Percentiles rank a stretch among this genome's conserved stretches.
Evolutionary conservation across 2,888 invertebrate genomes (phyloP).

Genomic region (Lithosia quadra): DNA sequence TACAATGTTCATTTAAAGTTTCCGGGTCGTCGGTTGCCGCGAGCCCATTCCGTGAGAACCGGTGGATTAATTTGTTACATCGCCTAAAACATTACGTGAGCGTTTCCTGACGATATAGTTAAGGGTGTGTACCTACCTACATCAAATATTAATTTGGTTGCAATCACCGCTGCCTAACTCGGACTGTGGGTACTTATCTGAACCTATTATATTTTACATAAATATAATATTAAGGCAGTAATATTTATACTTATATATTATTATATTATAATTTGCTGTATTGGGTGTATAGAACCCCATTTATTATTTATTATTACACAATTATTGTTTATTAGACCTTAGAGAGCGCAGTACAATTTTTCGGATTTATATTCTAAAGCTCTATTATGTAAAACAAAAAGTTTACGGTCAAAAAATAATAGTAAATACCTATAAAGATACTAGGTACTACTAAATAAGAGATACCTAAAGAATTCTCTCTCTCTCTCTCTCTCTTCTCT

Average conservation of each 20-base stretch:
- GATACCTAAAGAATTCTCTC: not conserved
- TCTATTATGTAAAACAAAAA: no score
- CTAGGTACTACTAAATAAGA: no score
- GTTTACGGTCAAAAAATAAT: no score
- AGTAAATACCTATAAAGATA: no score
- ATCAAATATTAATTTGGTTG: slow-evolving; percentile 8
- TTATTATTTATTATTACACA: no score
- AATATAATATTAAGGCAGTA: no score
- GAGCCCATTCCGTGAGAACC: slow-evolving; percentile 31
- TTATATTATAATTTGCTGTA: no score
- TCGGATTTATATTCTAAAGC: no score
- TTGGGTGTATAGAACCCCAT: no score
- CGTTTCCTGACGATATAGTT: slow-evolving; percentile 19
- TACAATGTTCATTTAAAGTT: slow-evolving; percentile 64
- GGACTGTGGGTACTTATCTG: not conserved
- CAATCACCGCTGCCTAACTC: not conserved
- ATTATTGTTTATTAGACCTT: no score
- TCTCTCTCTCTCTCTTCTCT: not conserved
- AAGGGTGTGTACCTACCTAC: not conserved
- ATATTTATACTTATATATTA: no score
- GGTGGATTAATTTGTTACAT: slow-evolving; percentile 53
- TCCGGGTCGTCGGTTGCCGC: slow-evolving; percentile 50
- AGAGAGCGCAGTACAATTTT: no score
- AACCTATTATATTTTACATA: not conserved
- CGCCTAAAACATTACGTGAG: slow-evolving; percentile 31